phyloP scores from a whole-genome alignment of 2,797 vertebrate species.

The Xiphorhynchus erythropygius region DNA sequence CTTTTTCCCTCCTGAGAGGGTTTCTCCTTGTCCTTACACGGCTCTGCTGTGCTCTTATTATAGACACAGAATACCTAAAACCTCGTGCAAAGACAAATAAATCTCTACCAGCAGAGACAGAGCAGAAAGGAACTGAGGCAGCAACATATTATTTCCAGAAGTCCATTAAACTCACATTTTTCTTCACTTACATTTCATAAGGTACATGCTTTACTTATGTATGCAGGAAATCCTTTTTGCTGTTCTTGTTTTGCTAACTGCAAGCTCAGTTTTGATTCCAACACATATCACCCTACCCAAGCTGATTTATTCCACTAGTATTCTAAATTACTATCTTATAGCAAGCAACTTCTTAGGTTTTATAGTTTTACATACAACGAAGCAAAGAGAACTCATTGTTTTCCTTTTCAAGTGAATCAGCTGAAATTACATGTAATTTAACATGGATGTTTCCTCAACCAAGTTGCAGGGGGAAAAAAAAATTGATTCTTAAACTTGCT shows the following conservation, averaged over 20 bases:
- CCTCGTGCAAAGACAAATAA: constrained; percentile 51
- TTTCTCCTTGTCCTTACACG: constrained; percentile 68
- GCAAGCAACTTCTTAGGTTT: background rate
- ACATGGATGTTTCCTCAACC: background rate
- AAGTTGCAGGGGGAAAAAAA: background rate
- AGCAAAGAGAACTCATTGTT: background rate
- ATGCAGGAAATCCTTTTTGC: background rate
- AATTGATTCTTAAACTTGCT: background rate
- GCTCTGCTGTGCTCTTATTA: constrained; percentile 33
- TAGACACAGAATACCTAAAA: constrained; percentile 66
- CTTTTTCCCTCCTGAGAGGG: constrained; percentile 39
- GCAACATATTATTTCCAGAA: background rate
- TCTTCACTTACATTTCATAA: background rate
- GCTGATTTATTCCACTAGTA: background rate
- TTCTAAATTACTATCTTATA: background rate
- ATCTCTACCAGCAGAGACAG: constrained; percentile 47
- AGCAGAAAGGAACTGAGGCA: background rate
- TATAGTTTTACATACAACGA: background rate
- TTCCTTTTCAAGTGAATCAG: background rate
- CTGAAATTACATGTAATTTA: background rate
- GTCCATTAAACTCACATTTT: background rate
- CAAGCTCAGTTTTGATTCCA: background rate
- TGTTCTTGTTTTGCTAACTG: background rate
- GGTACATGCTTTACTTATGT: background rate
- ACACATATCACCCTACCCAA: background rate